These are phyloP conservation scores for Procavia capensis DNA, from an alignment of 2,113 vertebrate genomes.

Conservation along the genomic window DNA sequence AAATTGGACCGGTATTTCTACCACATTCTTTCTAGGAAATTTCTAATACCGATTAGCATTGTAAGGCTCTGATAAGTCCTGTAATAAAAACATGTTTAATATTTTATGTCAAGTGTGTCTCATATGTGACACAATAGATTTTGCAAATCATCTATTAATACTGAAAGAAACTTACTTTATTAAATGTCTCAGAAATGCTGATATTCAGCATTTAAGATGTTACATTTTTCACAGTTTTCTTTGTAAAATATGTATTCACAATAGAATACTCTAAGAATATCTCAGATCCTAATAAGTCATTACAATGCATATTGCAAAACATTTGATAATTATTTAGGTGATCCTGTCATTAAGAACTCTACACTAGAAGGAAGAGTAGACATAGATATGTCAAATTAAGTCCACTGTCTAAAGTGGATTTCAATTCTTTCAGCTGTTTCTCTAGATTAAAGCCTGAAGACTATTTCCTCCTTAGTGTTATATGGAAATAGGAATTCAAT, in stretches of 20 bases:
- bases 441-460: not conserved
- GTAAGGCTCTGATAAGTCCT: not conserved
- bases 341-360: not conserved
- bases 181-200: not conserved
- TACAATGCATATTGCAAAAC: not conserved
- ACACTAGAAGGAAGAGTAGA: not conserved
- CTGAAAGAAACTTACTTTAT: not conserved
- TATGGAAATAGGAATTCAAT: constrained; percentile 20
- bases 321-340: not conserved
- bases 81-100: not conserved
- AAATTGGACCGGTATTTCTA: not conserved
- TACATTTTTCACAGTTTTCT: not conserved
- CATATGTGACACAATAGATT: not conserved
- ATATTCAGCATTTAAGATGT: too few species aligned
- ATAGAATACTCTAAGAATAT: not conserved
- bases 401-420: not conserved
- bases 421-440: constrained; percentile 37
- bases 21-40: not conserved
- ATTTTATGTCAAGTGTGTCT: not conserved
- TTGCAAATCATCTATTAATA: constrained; percentile 2
- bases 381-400: not conserved
- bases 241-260: not conserved
- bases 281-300: not conserved
- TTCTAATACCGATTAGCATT: not conserved
- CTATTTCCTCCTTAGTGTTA: not conserved